These are phyloP conservation scores for Dendroctonus valens DNA, from an alignment of 1,140 invertebrate species.

Conservation along the genomic window DNA sequence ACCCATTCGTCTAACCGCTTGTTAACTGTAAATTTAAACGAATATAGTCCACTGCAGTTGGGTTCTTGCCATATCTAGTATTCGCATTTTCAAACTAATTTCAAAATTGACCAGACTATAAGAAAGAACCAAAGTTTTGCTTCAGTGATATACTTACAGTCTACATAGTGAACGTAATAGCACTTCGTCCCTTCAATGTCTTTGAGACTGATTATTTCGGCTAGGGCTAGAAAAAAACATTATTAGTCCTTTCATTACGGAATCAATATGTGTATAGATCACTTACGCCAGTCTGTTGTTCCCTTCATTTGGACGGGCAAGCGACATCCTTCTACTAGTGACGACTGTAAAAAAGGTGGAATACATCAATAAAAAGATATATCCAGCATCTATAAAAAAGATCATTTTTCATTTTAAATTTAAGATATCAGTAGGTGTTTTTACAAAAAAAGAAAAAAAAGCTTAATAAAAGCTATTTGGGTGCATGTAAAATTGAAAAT, in stretches of 20 bases:
- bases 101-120: too few relatives aligned
- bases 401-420: too few relatives aligned
- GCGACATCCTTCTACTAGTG: constrained; percentile 90
- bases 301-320: constrained; percentile 90
- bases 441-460: too few relatives aligned
- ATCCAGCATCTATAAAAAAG: too few relatives aligned
- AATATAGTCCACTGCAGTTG: not conserved
- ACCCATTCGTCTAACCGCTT: constrained; percentile 99
- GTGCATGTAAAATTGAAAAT: too few relatives aligned
- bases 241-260: not conserved
- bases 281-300: constrained; percentile 92
- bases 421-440: too few relatives aligned
- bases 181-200: constrained; percentile 70
- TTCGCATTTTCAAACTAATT: too few relatives aligned
- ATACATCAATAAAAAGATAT: too few relatives aligned
- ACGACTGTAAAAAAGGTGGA: constrained; percentile 58
- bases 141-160: constrained; percentile 74
- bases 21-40: constrained; percentile 71
- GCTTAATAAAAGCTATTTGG: too few relatives aligned
- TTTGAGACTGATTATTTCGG: constrained; percentile 93
- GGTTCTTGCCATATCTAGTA: too few relatives aligned
- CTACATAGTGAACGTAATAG: constrained; percentile 97
- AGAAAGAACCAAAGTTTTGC: too few relatives aligned
- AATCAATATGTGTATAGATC: constrained; percentile 8
- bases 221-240: constrained; percentile 69